phyloP scores from a whole-genome alignment of 64 coral and sea anemone species.

The Montipora sp. region DNA sequence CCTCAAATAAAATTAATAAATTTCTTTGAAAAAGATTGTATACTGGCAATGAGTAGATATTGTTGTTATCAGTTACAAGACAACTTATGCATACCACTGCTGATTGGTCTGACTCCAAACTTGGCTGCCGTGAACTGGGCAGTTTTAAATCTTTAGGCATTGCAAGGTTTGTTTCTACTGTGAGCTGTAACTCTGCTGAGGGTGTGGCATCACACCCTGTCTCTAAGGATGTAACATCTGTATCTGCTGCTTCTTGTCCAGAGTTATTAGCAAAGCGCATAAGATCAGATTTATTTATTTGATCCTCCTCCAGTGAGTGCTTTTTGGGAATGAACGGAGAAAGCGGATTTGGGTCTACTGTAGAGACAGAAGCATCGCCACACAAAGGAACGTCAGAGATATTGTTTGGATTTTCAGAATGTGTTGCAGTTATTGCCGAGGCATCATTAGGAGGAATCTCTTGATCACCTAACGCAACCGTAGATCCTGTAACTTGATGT shows the following conservation, averaged over 20 bases:
- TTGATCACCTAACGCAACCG: background rate
- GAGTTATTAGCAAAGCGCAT: background rate
- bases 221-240: background rate
- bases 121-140: constrained; percentile 55
- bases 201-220: background rate
- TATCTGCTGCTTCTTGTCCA: background rate
- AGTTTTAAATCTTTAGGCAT: background rate
- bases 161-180: background rate
- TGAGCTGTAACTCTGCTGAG: background rate
- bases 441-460: background rate
- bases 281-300: background rate
- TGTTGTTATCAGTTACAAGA: background rate
- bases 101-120: constrained; percentile 86
- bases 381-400: background rate
- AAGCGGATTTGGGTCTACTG: background rate
- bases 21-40: no score
- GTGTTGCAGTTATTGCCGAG: background rate
- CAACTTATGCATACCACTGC: constrained; percentile 45
- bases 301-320: background rate
- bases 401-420: background rate
- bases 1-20: no score
- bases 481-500: background rate
- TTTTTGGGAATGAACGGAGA: constrained; percentile 6
- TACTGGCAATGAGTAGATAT: no score
- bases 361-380: background rate